Evolutionary conservation across 2,797 vertebrate genomes (phyloP), one percentile per base, ranked within the genome.

Genomic region (Cheirogaleus major): DNA sequence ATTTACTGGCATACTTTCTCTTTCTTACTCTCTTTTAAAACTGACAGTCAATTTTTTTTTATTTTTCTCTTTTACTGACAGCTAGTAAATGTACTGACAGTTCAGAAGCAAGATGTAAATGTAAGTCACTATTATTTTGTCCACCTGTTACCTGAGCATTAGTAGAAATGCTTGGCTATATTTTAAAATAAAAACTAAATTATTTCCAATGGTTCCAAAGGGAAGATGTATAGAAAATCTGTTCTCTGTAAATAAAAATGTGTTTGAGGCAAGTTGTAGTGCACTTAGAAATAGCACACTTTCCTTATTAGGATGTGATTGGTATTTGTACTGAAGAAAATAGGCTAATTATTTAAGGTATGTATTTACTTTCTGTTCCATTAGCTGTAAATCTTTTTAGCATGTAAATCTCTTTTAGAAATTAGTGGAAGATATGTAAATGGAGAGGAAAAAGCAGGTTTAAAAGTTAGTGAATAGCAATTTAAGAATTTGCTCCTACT

Each of bases 11-110:
- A 80, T 30, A 65, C 6, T 18, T 73, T 97, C 85, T 96, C 41
- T 91, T 92, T 82, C 50, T 94, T 73, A 57, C 25, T 25, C 25
- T 90, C 84, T 95, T 86, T 80, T 15, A 87, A 97, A 96, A 75
- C 94, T 98, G 98, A 96, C 97, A 98, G 89, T 96, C 94, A 87
- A 1, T 57, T 96, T 96, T 92, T 38, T 92, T 38, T 35, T 23
- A 67, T 96, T 93, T 97, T 83, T 81, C 90, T 92, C 93, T 96
- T 95, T 97, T 95, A 93, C 96, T 98, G 97, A 97, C 97, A 97
- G 97, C 94, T 69, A 88, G 94, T 95, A 96, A 96, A 92, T 88
- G 93, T 88, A 76, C 94, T 97, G 97, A 97, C 96, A 98, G 96
- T 67, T 85, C 78, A 95, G 92, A 96, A 93, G 84, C 73, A 94